Percentiles rank a stretch among this genome's conserved stretches.
phyloP scores from a whole-genome alignment of 2,797 vertebrate species.

The Agapornis canus region DNA sequence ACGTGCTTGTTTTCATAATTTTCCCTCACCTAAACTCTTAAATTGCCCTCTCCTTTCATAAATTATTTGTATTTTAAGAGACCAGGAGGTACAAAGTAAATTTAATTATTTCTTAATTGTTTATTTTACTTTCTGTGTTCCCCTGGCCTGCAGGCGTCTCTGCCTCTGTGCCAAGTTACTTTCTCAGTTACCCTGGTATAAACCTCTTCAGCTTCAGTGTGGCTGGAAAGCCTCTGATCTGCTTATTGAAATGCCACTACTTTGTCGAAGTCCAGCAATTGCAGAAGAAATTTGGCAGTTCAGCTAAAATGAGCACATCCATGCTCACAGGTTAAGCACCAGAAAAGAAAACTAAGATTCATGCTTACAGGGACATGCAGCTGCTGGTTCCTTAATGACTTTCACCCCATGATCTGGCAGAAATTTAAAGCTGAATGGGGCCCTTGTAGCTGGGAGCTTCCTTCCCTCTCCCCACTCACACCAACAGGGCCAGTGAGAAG shows the following conservation, averaged over 20 bases:
- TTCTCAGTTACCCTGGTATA: not conserved
- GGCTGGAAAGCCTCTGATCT: not conserved
- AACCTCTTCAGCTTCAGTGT: not conserved
- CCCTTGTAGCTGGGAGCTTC: not conserved
- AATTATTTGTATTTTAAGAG: not conserved
- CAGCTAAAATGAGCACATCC: not conserved
- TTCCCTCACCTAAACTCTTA: not conserved
- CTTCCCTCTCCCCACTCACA: not conserved
- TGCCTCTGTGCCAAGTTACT: not conserved
- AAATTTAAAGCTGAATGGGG: not conserved
- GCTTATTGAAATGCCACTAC: not conserved
- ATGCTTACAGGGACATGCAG: not conserved
- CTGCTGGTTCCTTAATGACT: not conserved
- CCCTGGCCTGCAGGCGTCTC: not conserved
- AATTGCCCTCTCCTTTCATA: not conserved
- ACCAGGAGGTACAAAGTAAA: not conserved
- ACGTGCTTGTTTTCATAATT: not conserved
- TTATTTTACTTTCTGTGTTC: not conserved
- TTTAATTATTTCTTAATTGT: not conserved
- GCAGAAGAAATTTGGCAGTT: not conserved
- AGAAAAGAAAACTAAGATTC: not conserved
- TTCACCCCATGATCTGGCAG: not conserved
- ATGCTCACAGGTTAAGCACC: not conserved
- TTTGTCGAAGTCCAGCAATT: not conserved
- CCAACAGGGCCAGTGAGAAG: not conserved